phyloP scores from a whole-genome alignment of 2,113 vertebrate species.

The Stegostoma tigrinum region DNA sequence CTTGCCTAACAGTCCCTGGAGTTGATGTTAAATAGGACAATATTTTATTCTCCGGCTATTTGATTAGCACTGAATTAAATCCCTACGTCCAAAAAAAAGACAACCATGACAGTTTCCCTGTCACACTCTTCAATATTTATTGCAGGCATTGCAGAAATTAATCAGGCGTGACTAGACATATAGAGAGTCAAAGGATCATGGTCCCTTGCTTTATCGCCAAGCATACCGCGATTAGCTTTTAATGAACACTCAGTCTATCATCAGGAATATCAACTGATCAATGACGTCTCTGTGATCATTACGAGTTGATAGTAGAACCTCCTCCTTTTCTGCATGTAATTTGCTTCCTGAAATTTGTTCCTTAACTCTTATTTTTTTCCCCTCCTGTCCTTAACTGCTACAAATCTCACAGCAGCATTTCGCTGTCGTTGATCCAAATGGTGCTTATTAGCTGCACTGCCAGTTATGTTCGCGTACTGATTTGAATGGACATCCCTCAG shows the following conservation, averaged over 20 bases:
- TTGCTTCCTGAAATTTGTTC: background rate
- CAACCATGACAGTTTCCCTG: background rate
- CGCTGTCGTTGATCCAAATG: background rate
- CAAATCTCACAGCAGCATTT: background rate
- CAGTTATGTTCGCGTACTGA: background rate
- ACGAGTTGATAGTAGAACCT: background rate
- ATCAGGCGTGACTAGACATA: background rate
- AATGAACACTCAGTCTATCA: conserved; percentile 11
- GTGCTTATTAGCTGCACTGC: background rate
- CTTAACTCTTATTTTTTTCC: background rate
- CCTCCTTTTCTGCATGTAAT: background rate
- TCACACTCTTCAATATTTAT: conserved; percentile 1
- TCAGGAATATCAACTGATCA: background rate
- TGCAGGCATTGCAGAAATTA: background rate
- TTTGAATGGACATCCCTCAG: background rate
- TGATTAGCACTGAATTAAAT: background rate
- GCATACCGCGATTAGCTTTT: background rate
- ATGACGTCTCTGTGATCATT: background rate
- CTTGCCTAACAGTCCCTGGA: background rate
- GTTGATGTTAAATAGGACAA: background rate
- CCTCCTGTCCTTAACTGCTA: too few species aligned
- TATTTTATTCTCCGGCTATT: background rate
- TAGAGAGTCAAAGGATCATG: background rate
- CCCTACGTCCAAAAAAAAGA: background rate
- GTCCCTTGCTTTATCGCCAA: background rate